Evolutionary conservation across 1,140 invertebrate genomes (phyloP), one percentile per base, ranked within the genome.

Genomic region (Drosophila oshimai): DNA sequence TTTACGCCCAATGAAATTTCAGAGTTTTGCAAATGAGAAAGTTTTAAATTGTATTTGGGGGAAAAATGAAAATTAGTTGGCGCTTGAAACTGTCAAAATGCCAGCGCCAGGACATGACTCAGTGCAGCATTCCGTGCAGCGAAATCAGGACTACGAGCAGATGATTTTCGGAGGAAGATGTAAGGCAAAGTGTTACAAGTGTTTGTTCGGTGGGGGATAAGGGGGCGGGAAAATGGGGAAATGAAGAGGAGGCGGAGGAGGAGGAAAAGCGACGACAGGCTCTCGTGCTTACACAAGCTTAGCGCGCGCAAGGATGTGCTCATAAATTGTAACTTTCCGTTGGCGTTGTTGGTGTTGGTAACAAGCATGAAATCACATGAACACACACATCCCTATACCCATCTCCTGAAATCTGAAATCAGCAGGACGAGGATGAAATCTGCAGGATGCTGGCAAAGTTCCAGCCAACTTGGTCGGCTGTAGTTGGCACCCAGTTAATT

Each of bases 401-500:
- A n/a, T n/a, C n/a, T n/a, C n/a, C n/a, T n/a, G n/a, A n/a, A n/a
- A n/a, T n/a, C n/a, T 22, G 42, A 28, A 29, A 13, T 13, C 33
- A 58, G 15, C 24, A 42, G 20, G 24, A 10, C 28, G 31, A 10
- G 44, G 28, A 53, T 22, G 36, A 7, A 7, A n/a, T n/a, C 12
- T 31, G 39, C 29, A 34, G 31, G 24, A 51, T 28, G 49, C 57
- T 81, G 80, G 81, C 81, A 86, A 87, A 87, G 73, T 86, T 86
- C 75, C 80, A 86, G 64, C 46, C 34, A 79, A 74, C 37, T 69
- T 70, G 58, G 58, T 44, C 60, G 57, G 51, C 62, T 61, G 51
- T 74, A 64, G 65, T 72, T 84, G 81, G 80, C 81, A 86, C 80
- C 86, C 84, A 84, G 81, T 86, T 86, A 86, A 86, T 86, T 86